Evolutionary conservation across 92 coral and sea anemone genomes (phyloP).

Genomic region (Desmophyllum pertusum): DNA sequence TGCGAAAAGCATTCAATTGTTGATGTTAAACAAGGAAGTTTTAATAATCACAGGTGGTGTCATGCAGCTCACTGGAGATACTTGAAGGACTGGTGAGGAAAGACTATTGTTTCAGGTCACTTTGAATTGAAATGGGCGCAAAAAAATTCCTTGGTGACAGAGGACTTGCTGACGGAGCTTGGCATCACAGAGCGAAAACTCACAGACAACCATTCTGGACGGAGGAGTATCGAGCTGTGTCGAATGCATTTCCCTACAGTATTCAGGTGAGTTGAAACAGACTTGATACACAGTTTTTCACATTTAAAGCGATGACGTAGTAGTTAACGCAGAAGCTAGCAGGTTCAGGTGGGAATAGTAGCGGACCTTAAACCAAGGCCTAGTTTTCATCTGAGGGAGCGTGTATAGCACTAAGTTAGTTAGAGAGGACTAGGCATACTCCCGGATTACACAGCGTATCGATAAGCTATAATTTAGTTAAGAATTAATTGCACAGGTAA

Average conservation of each 20-base stretch:
- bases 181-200: not conserved
- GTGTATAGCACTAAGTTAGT: too few species aligned
- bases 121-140: not conserved
- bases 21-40: not conserved
- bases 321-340: too few species aligned
- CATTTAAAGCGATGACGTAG: too few species aligned
- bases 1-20: not conserved
- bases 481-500: too few species aligned
- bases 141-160: not conserved
- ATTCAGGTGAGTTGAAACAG: too few species aligned
- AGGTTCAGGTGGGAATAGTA: too few species aligned
- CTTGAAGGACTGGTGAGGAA: not conserved
- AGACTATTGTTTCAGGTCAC: not conserved
- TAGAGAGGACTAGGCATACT: too few species aligned
- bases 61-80: not conserved
- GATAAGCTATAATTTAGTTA: too few species aligned
- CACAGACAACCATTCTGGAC: not conserved
- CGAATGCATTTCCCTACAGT: not conserved
- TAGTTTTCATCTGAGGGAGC: too few species aligned
- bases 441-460: too few species aligned
- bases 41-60: not conserved
- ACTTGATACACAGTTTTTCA: too few species aligned
- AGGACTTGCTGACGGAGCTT: not conserved
- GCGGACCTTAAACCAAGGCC: too few species aligned
- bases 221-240: not conserved